Percentiles rank a stretch among this genome's conserved stretches.
Conservation (phyloP, 2,888 invertebrate genomes). For the Parnassius glacialis region DNA sequence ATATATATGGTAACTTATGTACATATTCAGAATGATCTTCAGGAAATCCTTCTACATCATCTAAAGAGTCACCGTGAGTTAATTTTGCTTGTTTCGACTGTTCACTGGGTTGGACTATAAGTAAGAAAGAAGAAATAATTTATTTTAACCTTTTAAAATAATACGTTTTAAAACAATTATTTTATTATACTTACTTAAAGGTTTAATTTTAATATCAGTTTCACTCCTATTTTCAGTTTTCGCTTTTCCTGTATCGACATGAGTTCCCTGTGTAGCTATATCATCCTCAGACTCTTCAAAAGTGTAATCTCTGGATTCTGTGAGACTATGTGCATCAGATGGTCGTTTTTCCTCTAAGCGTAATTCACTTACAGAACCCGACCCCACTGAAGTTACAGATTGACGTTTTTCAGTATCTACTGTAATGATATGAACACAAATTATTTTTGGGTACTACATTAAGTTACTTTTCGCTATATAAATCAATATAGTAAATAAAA, state of each 20-base stretch:
- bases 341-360: conserved; percentile 72
- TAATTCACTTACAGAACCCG: conserved; percentile 67
- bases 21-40: conserved; percentile 73
- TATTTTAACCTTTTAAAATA: not conserved
- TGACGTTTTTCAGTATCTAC: conserved; percentile 54
- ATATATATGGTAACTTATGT: conserved; percentile 71
- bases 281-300: conserved; percentile 79
- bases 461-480: no score
- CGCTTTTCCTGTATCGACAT: conserved; percentile 59
- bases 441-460: no score
- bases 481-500: no score
- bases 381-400: conserved; percentile 72
- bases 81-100: conserved; percentile 55
- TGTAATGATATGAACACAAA: not conserved
- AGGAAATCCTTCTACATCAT: conserved; percentile 78
- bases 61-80: conserved; percentile 73
- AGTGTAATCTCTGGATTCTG: conserved; percentile 76
- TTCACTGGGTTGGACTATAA: conserved; percentile 52
- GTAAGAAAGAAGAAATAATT: not conserved
- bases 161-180: not conserved
- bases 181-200: conserved; percentile 14
- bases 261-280: conserved; percentile 69
- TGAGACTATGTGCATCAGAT: conserved; percentile 74
- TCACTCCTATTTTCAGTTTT: conserved; percentile 54
- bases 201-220: conserved; percentile 47